A percentile compares a stretch with the other conserved stretches of the same genome.
These are phyloP conservation scores for Pardalotus punctatus DNA, from an alignment of 2,113 vertebrate genomes.

Conservation along the genomic window DNA sequence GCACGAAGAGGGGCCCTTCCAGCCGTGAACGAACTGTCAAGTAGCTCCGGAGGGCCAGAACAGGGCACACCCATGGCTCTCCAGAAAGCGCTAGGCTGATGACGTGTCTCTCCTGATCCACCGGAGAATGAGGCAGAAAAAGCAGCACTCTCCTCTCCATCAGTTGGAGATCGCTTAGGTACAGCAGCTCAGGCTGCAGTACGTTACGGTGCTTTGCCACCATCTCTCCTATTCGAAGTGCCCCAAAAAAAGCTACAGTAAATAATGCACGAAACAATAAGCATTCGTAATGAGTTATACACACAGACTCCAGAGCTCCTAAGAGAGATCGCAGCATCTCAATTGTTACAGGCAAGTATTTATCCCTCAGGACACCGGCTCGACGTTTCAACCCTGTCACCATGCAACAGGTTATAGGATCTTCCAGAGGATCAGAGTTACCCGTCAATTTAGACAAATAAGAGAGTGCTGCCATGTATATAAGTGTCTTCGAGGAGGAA, in stretches of 20 bases:
- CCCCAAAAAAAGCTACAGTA: slow-evolving; percentile 38
- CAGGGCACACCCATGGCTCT: slow-evolving; percentile 11
- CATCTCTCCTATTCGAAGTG: slow-evolving; percentile 15
- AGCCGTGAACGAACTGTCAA: accelerated
- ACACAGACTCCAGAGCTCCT: slow-evolving; percentile 19
- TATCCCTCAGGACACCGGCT: not conserved
- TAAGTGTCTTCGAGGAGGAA: not conserved
- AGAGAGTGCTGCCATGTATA: not conserved
- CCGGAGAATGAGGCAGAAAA: not conserved
- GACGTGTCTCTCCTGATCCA: not conserved
- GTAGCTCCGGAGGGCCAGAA: not conserved
- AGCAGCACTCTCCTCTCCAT: not conserved
- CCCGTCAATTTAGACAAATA: slow-evolving; percentile 25
- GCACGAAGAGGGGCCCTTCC: slow-evolving; percentile 11
- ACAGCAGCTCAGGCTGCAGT: slow-evolving; percentile 17
- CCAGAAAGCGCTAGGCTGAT: not conserved
- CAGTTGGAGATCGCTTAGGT: not conserved
- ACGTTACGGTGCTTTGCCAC: not conserved
- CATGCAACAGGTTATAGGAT: not conserved
- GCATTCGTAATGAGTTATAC: not conserved
- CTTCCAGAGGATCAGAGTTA: not conserved
- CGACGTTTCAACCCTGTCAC: not conserved
- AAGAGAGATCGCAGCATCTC: slow-evolving; percentile 28
- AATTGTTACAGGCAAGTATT: slow-evolving; percentile 7
- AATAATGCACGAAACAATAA: slow-evolving; percentile 33